phyloP scores from a whole-genome alignment of 1,140 invertebrate species.

The Meteorus sp. region DNA sequence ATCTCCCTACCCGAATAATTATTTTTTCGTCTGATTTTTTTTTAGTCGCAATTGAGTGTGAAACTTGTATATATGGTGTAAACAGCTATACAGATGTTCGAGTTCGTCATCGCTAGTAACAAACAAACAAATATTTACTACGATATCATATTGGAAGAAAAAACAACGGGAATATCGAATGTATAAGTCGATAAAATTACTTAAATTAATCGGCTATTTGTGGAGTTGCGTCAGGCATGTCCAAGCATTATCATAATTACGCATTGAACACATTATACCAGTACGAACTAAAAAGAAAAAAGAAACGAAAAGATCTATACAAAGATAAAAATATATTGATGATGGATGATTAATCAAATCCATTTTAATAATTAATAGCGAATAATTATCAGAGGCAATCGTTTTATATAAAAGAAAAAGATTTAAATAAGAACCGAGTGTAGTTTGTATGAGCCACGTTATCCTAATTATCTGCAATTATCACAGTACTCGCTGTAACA shows the following conservation, averaged over 20 bases:
- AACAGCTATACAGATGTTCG: no score
- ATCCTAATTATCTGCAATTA: conserved; percentile 56
- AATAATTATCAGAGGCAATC: conserved; percentile 20
- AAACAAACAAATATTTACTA: neutral
- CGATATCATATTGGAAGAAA: neutral
- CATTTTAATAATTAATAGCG: neutral
- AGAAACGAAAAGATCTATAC: conserved; percentile 43
- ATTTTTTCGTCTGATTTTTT: no score
- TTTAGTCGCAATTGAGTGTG: no score
- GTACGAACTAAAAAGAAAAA: conserved; percentile 29
- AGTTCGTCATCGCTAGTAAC: no score
- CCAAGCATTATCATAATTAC: conserved; percentile 28
- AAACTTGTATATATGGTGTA: no score
- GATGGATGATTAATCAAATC: neutral
- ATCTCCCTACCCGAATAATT: no score
- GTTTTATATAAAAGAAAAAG: conserved; percentile 48
- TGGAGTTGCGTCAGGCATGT: conserved; percentile 7
- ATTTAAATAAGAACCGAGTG: conserved; percentile 51
- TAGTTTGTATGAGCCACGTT: conserved; percentile 51
- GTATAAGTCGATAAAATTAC: conserved; percentile 1
- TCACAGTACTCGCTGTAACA: conserved; percentile 59
- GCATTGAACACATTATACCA: conserved; percentile 50
- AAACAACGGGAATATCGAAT: neutral
- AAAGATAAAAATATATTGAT: conserved; percentile 18
- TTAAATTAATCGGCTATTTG: conserved; percentile 7